A percentile compares a stretch with the other conserved stretches of the same genome.
Evolutionary conservation across 2,797 vertebrate genomes (phyloP).

Genomic region (Anguilla anguilla): DNA sequence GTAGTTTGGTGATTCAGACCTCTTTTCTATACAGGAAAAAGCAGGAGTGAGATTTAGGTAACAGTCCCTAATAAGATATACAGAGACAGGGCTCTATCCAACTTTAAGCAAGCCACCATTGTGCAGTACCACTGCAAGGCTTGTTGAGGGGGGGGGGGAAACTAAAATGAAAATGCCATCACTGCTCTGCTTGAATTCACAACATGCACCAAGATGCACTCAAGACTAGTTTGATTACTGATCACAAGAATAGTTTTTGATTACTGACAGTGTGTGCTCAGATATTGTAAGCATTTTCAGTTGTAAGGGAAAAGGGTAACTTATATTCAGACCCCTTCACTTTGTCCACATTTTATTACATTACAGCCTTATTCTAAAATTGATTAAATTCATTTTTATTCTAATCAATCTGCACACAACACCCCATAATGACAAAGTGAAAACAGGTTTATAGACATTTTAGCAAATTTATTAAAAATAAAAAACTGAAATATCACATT

Average conservation of each 20-base stretch:
- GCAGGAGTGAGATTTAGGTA: background rate
- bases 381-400: too few species aligned
- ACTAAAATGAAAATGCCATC: background rate
- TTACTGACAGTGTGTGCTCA: background rate
- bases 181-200: background rate
- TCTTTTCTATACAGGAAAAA: background rate
- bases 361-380: too few species aligned
- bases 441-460: too few species aligned
- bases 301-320: background rate
- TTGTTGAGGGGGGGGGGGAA: background rate
- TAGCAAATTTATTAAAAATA: too few species aligned
- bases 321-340: background rate
- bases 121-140: background rate
- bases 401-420: too few species aligned
- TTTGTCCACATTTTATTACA: too few species aligned
- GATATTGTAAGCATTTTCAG: background rate
- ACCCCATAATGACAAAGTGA: too few species aligned
- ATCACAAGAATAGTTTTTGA: background rate
- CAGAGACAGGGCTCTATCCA: background rate
- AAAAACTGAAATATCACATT: background rate
- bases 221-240: too few species aligned
- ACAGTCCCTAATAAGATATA: background rate
- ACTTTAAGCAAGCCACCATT: background rate
- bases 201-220: background rate
- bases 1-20: background rate